A percentile compares a stretch with the other conserved stretches of the same genome.
Conservation (phyloP, 2,113 vertebrate genomes). For the Oophaga pumilio region DNA sequence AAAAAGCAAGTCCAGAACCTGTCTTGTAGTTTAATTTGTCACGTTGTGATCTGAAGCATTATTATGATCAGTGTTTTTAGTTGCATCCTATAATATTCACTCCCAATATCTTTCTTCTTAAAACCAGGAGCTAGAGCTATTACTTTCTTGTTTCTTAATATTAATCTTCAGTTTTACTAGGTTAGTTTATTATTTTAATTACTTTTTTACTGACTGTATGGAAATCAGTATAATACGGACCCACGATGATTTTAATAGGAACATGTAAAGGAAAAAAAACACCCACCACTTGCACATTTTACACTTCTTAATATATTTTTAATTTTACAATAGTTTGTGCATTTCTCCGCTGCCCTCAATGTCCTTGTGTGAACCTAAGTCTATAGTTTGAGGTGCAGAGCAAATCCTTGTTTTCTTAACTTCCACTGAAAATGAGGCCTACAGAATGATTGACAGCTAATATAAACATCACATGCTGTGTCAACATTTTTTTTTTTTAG, state of each 20-base stretch:
- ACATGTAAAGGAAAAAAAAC: no score
- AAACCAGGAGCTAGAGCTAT: no score
- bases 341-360: background rate
- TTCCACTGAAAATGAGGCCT: background rate
- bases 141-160: no score
- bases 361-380: background rate
- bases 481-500: slow-evolving; percentile 5
- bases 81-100: no score
- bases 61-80: background rate
- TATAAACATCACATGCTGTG: slow-evolving; percentile 17
- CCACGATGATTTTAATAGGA: no score
- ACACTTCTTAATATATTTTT: background rate
- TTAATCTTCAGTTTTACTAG: no score
- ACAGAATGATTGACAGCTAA: slow-evolving; percentile 14
- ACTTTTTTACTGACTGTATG: no score
- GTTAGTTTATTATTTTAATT: no score
- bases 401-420: slow-evolving; percentile 5
- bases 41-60: background rate
- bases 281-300: background rate
- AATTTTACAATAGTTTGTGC: background rate
- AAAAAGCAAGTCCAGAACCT: background rate
- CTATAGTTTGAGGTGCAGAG: background rate
- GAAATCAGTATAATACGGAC: no score
- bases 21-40: background rate
- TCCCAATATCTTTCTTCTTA: no score